Evolutionary conservation across 2,888 invertebrate species (phyloP).

Genomic region (Rhingia rostrata): DNA sequence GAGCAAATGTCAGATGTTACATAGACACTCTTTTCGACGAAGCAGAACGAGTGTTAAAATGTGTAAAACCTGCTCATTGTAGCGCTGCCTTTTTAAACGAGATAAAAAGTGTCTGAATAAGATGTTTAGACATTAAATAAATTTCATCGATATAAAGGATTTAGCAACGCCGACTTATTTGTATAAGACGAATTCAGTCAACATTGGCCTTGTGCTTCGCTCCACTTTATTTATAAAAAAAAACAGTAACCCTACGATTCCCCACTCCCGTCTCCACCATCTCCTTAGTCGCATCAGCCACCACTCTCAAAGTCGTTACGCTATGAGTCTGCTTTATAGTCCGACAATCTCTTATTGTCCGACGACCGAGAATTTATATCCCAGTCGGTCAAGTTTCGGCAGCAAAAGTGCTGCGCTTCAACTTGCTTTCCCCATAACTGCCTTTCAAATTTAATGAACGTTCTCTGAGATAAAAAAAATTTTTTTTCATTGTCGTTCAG

Average conservation of each 20-base stretch:
- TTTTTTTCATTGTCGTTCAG: slow-evolving; percentile 33
- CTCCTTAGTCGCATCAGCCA: not conserved
- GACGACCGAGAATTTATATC: slow-evolving; percentile 48
- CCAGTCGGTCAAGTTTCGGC: slow-evolving; percentile 43
- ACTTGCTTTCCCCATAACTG: slow-evolving; percentile 42
- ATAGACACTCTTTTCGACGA: too few relatives aligned
- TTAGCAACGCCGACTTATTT: too few relatives aligned
- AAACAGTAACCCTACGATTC: slow-evolving; percentile 21
- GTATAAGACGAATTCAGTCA: not conserved
- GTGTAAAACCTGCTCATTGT: too few relatives aligned
- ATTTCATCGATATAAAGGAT: too few relatives aligned
- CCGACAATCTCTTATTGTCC: slow-evolving; percentile 26
- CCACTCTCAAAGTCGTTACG: not conserved
- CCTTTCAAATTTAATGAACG: slow-evolving; percentile 68
- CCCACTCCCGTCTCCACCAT: not conserved
- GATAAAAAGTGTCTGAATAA: too few relatives aligned
- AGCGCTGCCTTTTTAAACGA: too few relatives aligned
- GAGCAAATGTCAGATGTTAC: too few relatives aligned
- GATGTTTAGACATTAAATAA: too few relatives aligned
- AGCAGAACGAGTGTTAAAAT: too few relatives aligned
- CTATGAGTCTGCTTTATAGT: slow-evolving; percentile 16
- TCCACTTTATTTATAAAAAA: slow-evolving; percentile 47
- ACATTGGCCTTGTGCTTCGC: slow-evolving; percentile 1
- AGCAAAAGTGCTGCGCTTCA: slow-evolving; percentile 52
- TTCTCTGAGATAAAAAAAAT: slow-evolving; percentile 11